These are phyloP conservation scores for Matsumyia berberina DNA, from an alignment of 2,888 invertebrate genomes.

Conservation along the genomic window DNA sequence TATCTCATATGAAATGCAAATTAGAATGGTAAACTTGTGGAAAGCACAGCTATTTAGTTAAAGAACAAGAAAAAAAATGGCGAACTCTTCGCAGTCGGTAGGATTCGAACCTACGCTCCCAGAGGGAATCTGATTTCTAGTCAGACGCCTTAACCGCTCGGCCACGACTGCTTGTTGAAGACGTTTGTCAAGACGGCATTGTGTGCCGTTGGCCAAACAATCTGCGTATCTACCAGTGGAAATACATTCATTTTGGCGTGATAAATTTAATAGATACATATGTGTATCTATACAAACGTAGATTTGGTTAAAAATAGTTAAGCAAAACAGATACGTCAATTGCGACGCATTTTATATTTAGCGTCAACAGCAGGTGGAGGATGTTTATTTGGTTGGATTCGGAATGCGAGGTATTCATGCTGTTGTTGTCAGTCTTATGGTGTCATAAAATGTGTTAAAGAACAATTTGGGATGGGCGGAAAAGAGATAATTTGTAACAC, in stretches of 20 bases:
- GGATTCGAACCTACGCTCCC: slow-evolving; percentile 80
- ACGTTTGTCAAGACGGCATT: not conserved
- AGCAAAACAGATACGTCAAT: slow-evolving; percentile 16
- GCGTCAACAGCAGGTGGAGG: slow-evolving; percentile 52
- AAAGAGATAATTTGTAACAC: slow-evolving; percentile 5
- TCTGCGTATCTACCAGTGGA: not conserved
- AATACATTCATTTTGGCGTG: not conserved
- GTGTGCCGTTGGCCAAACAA: not conserved
- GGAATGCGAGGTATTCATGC: slow-evolving; percentile 33
- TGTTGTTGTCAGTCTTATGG: slow-evolving; percentile 18
- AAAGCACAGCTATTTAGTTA: not conserved
- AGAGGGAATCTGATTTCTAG: slow-evolving; percentile 77
- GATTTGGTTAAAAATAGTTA: slow-evolving; percentile 34
- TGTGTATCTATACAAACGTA: not conserved
- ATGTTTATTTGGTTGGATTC: slow-evolving; percentile 37
- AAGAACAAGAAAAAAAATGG: not conserved
- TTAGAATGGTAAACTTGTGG: slow-evolving; percentile 8
- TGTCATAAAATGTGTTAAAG: slow-evolving; percentile 39
- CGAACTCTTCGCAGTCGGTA: slow-evolving; percentile 77
- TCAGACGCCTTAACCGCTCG: slow-evolving; percentile 77
- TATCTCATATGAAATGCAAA: slow-evolving; percentile 32
- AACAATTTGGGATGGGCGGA: slow-evolving; percentile 3
- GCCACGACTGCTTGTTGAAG: slow-evolving; percentile 70
- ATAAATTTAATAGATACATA: not conserved
- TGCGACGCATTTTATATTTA: slow-evolving; percentile 30